phyloP scores from a whole-genome alignment of 1,140 invertebrate genomes.

The Dendrolimus kikuchii region DNA sequence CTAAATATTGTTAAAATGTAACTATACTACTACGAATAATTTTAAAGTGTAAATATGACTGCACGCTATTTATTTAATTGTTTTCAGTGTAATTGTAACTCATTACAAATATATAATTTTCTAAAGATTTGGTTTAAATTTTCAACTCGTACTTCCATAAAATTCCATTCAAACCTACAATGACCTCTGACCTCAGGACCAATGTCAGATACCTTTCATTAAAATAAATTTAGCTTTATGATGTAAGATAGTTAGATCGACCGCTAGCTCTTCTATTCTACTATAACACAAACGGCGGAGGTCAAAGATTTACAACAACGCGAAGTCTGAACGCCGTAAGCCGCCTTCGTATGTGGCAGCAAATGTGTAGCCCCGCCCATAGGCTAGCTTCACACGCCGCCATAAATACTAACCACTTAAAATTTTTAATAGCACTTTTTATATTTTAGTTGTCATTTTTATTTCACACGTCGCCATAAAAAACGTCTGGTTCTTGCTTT shows the following conservation, averaged over 20 bases:
- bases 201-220: too few species aligned
- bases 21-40: too few species aligned
- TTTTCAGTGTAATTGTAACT: too few species aligned
- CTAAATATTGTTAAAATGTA: too few species aligned
- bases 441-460: conserved; percentile 12
- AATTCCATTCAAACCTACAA: too few species aligned
- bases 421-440: conserved; percentile 11
- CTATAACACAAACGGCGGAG: conserved; percentile 9
- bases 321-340: conserved; percentile 11
- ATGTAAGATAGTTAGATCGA: neutral
- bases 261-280: conserved; percentile 1
- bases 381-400: conserved; percentile 11
- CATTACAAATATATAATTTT: too few species aligned
- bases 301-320: conserved; percentile 18
- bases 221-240: too few species aligned
- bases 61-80: too few species aligned
- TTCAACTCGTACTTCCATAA: too few species aligned
- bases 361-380: conserved; percentile 3
- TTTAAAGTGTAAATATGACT: too few species aligned
- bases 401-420: conserved; percentile 9
- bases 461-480: conserved; percentile 12
- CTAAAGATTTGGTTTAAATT: too few species aligned
- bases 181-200: too few species aligned
- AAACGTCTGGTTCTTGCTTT: conserved; percentile 3
- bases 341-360: conserved; percentile 10